Percentiles rank a stretch among this genome's conserved stretches.
Conservation (phyloP, 92 coral and sea anemone species). For the Pocillopora grandis region DNA sequence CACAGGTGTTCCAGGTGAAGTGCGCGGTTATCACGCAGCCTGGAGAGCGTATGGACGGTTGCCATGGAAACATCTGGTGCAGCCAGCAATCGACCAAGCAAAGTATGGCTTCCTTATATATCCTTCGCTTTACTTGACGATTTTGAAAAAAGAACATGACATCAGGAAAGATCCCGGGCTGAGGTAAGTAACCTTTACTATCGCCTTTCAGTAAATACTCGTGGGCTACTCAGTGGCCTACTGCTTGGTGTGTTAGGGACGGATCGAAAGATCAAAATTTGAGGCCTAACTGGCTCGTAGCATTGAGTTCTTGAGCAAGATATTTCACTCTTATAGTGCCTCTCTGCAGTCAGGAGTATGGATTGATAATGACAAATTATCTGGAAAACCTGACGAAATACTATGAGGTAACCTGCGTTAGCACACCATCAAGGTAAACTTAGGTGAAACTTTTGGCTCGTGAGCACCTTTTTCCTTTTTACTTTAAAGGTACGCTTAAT, state of each 20-base stretch:
- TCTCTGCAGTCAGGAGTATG: too few relatives aligned
- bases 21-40: constrained; percentile 72
- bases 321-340: too few relatives aligned
- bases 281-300: too few relatives aligned
- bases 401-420: too few relatives aligned
- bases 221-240: background rate
- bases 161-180: constrained; percentile 66
- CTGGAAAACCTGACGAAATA: too few relatives aligned
- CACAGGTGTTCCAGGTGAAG: constrained; percentile 86
- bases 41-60: constrained; percentile 78
- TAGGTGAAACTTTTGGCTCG: too few relatives aligned
- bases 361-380: too few relatives aligned
- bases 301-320: too few relatives aligned
- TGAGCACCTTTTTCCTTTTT: too few relatives aligned
- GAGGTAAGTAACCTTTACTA: constrained; percentile 29
- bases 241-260: background rate
- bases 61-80: constrained; percentile 78
- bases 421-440: too few relatives aligned
- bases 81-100: constrained; percentile 81
- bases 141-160: constrained; percentile 27
- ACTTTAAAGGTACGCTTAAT: too few relatives aligned
- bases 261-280: too few relatives aligned
- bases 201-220: background rate
- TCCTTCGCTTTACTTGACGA: constrained; percentile 50
- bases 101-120: constrained; percentile 71